Evolutionary conservation across 1,140 invertebrate species (phyloP), one percentile per base, ranked within the genome.

Genomic region (Phenacoccus solenopsis): DNA sequence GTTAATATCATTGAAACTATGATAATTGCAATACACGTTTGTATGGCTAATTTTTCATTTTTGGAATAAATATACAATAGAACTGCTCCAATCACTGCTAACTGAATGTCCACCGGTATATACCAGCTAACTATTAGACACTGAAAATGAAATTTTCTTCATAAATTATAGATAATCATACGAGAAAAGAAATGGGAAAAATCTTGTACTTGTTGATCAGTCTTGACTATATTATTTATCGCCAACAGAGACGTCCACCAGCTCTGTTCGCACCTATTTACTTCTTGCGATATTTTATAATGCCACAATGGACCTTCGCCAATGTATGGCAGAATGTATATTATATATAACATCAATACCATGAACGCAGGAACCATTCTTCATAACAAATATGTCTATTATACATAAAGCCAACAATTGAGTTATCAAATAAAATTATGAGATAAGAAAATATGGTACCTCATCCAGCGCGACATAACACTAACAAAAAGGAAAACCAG

Each of bases 211-310:
- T 87, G 74, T 74, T 84, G 77, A 72, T 89, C 84, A 1, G 83
- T 84, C 28, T 85, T 80, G 1, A 90, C 81, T 71, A 93, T 88
- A 77, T 93, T 94, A 76, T 93, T 92, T n/a, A 93, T 82, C 76
- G 91, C 30, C 30, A 32, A 32, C 13, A 32, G 13, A 13, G 5
- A 7, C 5, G 30, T 13, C 30, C 30, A 32, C 30, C 30, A 32
- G 13, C 30, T 32, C 13, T 32, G 5, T 13, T 32, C 13, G 30
- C 30, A 32, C 5, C 13, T 32, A 13, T 13, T 32, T 5, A 32
- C 30, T 32, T 32, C 30, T 7, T 13, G 30, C 30, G 13, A 7
- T 32, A 32, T 32, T 32, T 13, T 32, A 13, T 32, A 32, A 32
- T 32, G 5, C 30, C 30, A 32, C 30, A 32, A 7, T 7, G 30